These are phyloP conservation scores for Monoplex corrugatus DNA, from an alignment of 2,888 invertebrate species.

Conservation along the genomic window DNA sequence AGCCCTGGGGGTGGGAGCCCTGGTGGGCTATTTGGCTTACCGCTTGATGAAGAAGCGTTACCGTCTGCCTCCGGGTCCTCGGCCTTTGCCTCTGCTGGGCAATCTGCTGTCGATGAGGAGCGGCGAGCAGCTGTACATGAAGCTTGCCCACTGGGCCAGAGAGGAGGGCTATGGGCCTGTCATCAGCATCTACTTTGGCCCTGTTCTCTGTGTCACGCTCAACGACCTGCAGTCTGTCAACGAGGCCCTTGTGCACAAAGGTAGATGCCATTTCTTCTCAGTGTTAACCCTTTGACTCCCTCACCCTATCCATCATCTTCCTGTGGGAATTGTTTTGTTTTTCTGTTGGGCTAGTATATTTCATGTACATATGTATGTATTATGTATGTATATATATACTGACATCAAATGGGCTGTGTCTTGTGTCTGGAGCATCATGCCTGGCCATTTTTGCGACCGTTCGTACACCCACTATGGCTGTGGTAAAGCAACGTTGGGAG, in stretches of 20 bases:
- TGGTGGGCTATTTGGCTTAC: not conserved
- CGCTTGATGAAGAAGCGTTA: conserved; percentile 45
- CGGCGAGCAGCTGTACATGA: not conserved
- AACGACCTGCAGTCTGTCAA: not conserved
- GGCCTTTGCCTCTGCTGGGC: conserved; percentile 46
- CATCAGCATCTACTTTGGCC: not conserved
- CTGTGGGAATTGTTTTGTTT: too few relatives aligned
- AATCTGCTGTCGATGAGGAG: conserved; percentile 13
- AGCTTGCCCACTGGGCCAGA: not conserved
- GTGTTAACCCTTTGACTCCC: too few relatives aligned
- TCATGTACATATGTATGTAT: too few relatives aligned
- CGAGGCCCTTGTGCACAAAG: conserved; percentile 7
- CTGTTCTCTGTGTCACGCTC: not conserved
- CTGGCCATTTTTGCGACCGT: too few relatives aligned
- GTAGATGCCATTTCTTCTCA: not conserved
- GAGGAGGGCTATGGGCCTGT: not conserved
- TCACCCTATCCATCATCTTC: too few relatives aligned
- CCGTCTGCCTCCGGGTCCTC: conserved; percentile 51
- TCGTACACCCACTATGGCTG: too few relatives aligned
- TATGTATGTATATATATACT: too few relatives aligned
- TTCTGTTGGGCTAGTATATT: too few relatives aligned
- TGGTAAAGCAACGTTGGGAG: too few relatives aligned
- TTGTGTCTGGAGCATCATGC: too few relatives aligned
- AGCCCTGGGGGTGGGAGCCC: conserved; percentile 31
- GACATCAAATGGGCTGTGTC: too few relatives aligned